Evolutionary conservation across 2,113 vertebrate genomes (phyloP), one percentile per base, ranked within the genome.

Genomic region (Cyanoramphus novaezelandiae): DNA sequence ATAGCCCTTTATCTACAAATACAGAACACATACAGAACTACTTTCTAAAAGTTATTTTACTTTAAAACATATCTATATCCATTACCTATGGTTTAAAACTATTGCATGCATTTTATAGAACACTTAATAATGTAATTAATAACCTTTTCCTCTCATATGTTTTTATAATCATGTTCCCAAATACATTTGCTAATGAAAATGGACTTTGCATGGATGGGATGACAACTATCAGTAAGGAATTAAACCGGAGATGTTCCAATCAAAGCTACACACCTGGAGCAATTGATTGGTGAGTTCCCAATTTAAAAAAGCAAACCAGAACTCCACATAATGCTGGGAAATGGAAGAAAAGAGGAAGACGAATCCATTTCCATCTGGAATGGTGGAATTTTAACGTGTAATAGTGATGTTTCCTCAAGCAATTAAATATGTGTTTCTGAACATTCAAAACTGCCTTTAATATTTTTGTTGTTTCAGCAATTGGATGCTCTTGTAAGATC

Each of bases 281-380:
- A 4, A 98, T 98, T 88, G 96, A 98, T 81, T 98, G 98, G 98
- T 98, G 94, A 97, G 98, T 97, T 86, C 55, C 63, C 87, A 41
- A 71, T 72, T 75, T 84, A 49, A 65, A 92, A 92, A 71, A 49
- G 27, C 13, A 80, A 83, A 60, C 16, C 24, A n/a, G 9, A 86
- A 83, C 28, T 68, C 33, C 46, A 33, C 27, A 20, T 62, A 35
- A 33, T 57, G 15, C 57, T 65, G 49, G 44, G 57, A 91, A 68
- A 65, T 65, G 46, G 23, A 62, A 29, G 9, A 67, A 62, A 72
- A 33, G 14, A 35, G 47, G 47, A 76, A 85, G 57, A 82, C 11
- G 60, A 71, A 79, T 71, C 13, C 10, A 23, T 62, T 94, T 90
- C 28, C 10, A 8, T 37, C 31, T 57, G 53, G 39, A 85, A 41